These are phyloP conservation scores for Leguminivora glycinivorella DNA, from an alignment of 1,140 invertebrate genomes.

Conservation along the genomic window DNA sequence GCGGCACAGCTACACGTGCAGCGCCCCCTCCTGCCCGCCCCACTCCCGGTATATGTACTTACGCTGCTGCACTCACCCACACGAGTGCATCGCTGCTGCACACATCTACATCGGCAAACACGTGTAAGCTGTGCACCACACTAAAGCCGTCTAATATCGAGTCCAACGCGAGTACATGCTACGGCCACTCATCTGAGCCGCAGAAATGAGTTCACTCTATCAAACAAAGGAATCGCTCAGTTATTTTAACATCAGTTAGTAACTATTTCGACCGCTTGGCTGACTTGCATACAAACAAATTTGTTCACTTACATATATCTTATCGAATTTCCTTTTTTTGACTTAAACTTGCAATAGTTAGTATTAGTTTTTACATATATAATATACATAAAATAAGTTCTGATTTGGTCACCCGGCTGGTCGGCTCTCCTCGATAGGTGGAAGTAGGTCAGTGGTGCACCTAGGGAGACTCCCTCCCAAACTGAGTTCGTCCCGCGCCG, in stretches of 20 bases:
- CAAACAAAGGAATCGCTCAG: conserved; percentile 12
- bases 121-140: conserved; percentile 63
- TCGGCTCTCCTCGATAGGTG: conserved; percentile 15
- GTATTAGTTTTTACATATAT: too few species aligned
- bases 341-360: too few species aligned
- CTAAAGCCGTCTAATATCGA: conserved; percentile 34
- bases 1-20: conserved; percentile 33
- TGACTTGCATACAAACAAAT: background rate
- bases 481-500: conserved; percentile 28
- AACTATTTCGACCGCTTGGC: background rate
- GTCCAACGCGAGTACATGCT: background rate
- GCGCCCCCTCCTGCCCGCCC: conserved; percentile 17
- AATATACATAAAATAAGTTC: background rate
- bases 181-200: conserved; percentile 30
- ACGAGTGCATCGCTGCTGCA: conserved; percentile 27
- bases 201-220: conserved; percentile 14
- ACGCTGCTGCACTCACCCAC: conserved; percentile 48
- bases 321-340: too few species aligned
- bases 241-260: background rate
- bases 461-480: conserved; percentile 47
- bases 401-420: conserved; percentile 9
- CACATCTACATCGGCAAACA: conserved; percentile 40
- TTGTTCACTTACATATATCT: too few species aligned
- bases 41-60: conserved; percentile 21
- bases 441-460: conserved; percentile 72